Conservation (phyloP, 2,888 invertebrate species). For the Steinernema scapterisci region DNA sequence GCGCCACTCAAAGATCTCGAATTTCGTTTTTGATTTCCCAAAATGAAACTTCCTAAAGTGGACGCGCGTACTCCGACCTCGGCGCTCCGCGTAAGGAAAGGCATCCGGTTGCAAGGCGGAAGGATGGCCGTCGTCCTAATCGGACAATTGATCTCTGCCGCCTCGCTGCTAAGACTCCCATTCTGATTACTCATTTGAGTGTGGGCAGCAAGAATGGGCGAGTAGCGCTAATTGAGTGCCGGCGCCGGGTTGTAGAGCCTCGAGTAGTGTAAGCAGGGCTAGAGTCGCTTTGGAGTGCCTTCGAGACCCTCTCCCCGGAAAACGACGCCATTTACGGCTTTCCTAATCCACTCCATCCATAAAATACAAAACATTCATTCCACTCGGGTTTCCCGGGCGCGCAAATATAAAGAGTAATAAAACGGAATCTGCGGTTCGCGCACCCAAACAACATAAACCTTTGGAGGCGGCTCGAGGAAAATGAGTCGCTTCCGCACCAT, state of each 20-base stretch:
- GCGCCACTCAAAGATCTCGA: neutral
- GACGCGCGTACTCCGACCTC: too few relatives aligned
- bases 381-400: neutral
- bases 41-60: too few relatives aligned
- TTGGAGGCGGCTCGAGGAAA: neutral
- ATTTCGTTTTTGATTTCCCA: constrained; percentile 1
- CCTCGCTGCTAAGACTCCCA: neutral
- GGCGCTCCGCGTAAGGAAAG: too few relatives aligned
- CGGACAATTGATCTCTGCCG: too few relatives aligned
- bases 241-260: neutral
- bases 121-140: too few relatives aligned
- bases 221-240: neutral
- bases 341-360: constrained; percentile 6
- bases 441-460: neutral
- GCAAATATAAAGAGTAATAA: neutral
- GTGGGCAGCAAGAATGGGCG: neutral
- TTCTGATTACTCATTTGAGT: constrained; percentile 5
- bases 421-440: neutral
- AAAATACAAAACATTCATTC: neutral
- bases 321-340: constrained; percentile 7
- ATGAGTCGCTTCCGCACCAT: neutral
- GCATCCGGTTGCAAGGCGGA: too few relatives aligned
- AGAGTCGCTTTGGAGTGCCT: neutral
- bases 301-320: neutral
- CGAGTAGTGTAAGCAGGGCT: neutral